phyloP scores from a whole-genome alignment of 2,797 vertebrate species.

The Pristis pectinata region DNA sequence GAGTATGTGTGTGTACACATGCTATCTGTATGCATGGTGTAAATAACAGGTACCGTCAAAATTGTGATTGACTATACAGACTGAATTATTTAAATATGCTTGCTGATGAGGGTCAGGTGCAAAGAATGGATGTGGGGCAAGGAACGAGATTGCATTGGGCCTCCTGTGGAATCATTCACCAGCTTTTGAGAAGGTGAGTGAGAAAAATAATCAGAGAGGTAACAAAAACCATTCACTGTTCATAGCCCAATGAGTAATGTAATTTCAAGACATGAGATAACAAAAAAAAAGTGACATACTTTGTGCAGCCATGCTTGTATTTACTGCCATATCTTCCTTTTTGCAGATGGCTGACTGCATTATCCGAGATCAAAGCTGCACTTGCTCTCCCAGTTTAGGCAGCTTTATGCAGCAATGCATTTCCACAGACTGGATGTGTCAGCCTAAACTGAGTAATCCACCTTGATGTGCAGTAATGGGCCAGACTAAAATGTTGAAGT shows the following conservation, averaged over 20 bases:
- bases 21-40: not conserved
- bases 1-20: not conserved
- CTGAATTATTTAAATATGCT: not conserved
- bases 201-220: not conserved
- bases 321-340: slow-evolving; percentile 15
- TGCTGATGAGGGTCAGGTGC: not conserved
- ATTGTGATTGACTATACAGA: not conserved
- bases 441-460: slow-evolving; percentile 21
- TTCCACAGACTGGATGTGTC: slow-evolving; percentile 31
- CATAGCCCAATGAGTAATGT: not conserved
- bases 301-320: not conserved
- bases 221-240: not conserved
- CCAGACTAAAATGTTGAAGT: slow-evolving; percentile 34
- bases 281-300: not conserved
- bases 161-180: not conserved
- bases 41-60: not conserved
- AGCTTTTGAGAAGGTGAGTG: not conserved
- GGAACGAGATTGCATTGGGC: not conserved
- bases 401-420: slow-evolving; percentile 28
- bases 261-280: not conserved
- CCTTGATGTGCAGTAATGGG: slow-evolving; percentile 26
- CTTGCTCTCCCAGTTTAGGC: slow-evolving; percentile 17
- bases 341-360: slow-evolving; percentile 33
- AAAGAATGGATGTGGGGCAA: not conserved
- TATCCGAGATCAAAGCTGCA: slow-evolving; percentile 7